Evolutionary conservation across 2,888 invertebrate genomes (phyloP).

Genomic region (Pseudococcus viburni): DNA sequence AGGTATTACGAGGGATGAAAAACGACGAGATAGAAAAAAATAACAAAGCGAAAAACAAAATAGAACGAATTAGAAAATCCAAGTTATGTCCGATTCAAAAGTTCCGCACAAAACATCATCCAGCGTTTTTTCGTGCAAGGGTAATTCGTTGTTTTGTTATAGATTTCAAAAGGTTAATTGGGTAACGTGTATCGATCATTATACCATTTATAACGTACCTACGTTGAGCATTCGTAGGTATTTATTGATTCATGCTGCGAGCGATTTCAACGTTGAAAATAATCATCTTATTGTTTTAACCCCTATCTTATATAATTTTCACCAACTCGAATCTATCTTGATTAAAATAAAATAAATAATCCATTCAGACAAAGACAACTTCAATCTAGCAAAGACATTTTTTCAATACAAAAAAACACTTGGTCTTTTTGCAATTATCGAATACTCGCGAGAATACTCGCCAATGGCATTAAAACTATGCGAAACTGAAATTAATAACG

Average conservation of each 20-base stretch:
- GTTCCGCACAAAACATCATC: background rate
- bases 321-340: background rate
- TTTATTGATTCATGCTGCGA: background rate
- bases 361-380: background rate
- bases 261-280: background rate
- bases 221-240: no score
- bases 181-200: conserved; percentile 14
- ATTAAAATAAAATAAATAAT: background rate
- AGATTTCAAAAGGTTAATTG: conserved; percentile 5
- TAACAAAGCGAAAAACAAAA: conserved; percentile 7
- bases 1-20: background rate
- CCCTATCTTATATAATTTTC: background rate
- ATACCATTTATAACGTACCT: background rate
- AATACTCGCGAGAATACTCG: conserved; percentile 10
- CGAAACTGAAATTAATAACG: conserved; percentile 13
- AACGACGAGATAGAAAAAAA: background rate
- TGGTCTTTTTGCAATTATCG: background rate
- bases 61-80: background rate
- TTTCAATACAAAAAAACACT: background rate
- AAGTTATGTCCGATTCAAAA: background rate
- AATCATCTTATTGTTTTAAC: background rate
- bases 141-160: conserved; percentile 5
- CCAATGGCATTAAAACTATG: background rate
- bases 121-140: background rate
- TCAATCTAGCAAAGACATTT: background rate